Evolutionary conservation across 2,888 invertebrate species (phyloP), one percentile per base, ranked within the genome.

Genomic region (Fragum whitleyi): DNA sequence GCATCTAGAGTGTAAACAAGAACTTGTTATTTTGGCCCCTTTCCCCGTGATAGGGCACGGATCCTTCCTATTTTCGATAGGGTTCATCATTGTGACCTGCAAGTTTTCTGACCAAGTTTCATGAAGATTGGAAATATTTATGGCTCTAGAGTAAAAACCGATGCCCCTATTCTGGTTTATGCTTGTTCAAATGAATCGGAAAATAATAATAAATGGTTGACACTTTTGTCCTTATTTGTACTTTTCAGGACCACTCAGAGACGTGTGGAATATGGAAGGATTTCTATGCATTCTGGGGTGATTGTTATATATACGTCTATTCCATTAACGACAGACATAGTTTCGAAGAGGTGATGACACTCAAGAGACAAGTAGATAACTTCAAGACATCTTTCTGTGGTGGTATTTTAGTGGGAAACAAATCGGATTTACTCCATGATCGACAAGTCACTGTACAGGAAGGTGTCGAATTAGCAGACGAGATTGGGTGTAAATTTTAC

Each of bases 241-340:
- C 28, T 9, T 3, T n/a, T 0, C 42, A 65, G 65, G 65, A 51
- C 19, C 19, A 21, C 14, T 32, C 57, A 2, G 57, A 55, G 51
- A 74, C 23, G 1, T 53, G 23, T 26, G 62, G 76, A 29, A 74
- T 81, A 19, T 89, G 90, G 89, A 90, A 89, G 61, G 92, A 92
- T 62, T 90, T 91, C 47, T 90, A 93, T 77, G 90, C 91, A 0
- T 83, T 89, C 67, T 93, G 92, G 92, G 92, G 89, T 0, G 93
- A 92, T 78, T 92, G 92, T 62, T 93, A 91, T 83, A 77, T 92
- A n/a, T 89, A 92, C 65, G 92, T 92, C 14, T 93, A 93, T 82
- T 92, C 91, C 73, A 91, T 92, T 32, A 92, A 91, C 42, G 92
- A 93, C 79, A 75, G 91, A 59, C 71, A 79, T 39, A 92, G 92